Evolutionary conservation across 1,140 invertebrate genomes (phyloP), one percentile per base, ranked within the genome.

Genomic region (Linepithema humile): DNA sequence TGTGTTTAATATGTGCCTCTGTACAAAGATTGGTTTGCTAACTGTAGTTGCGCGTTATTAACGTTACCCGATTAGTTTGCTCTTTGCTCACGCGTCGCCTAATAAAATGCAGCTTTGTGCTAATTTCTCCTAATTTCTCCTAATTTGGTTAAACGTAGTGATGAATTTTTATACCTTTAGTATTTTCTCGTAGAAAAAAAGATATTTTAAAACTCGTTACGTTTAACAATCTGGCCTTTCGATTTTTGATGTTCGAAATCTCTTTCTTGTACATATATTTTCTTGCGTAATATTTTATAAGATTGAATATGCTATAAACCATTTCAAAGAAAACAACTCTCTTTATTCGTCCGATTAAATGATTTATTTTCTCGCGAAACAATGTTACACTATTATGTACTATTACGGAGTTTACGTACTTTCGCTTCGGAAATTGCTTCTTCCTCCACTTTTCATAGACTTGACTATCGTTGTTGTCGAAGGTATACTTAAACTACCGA

Each of bases 401-500:
- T 55, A 64, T 78, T 83, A 78, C 17, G 12, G 17, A 82, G 64
- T 84, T 77, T 84, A 78, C 10, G 60, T 73, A 83, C 55, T 59
- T 69, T 59, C 64, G 53, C 48, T 53, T 80, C 32, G 55, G 45
- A 80, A 80, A 84, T 69, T 84, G 83, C 75, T 84, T 69, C 75
- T 84, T 80, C 64, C 48, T 64, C 40, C 69, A 67, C 62, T 80
- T 80, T 70, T 77, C 64, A 29, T 45, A 70, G 64, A 65, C 43
- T 43, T n/a, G n/a, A n/a, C 23, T 55, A 60, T 32, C 75, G 55
- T 80, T 75, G 83, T 57, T 84, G 75, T 80, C 83, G 74, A 82
- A 82, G 53, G 50, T 82, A 59, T 69, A 69, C 78, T 84, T 84
- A 84, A 84, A 84, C 83, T 84, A 50, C 48, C 29, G 32, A 80